Evolutionary conservation across 2,888 invertebrate species (phyloP).

Genomic region (Choristoneura rosaceana): DNA sequence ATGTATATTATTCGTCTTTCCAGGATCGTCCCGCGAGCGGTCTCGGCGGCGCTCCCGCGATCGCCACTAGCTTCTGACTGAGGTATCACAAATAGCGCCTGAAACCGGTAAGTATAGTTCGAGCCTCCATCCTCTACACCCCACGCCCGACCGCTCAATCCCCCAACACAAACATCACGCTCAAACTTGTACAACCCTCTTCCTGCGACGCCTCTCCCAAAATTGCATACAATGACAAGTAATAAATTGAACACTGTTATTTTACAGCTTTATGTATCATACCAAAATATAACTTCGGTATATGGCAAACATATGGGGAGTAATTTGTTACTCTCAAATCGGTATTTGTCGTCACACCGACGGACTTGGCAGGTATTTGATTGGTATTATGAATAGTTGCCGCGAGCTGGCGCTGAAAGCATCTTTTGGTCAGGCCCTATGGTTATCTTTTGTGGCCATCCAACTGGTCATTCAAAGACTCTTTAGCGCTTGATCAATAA

Average conservation of each 20-base stretch:
- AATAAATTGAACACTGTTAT: conserved; percentile 83
- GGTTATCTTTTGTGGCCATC: conserved; percentile 46
- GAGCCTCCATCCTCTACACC: not conserved
- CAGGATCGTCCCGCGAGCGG: conserved; percentile 76
- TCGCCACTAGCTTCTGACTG: conserved; percentile 79
- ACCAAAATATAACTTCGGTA: conserved; percentile 82
- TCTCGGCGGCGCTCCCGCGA: conserved; percentile 79
- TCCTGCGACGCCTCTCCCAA: conserved; percentile 47
- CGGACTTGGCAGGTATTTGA: conserved; percentile 84
- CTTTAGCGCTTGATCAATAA: conserved; percentile 60
- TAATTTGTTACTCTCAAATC: conserved; percentile 77
- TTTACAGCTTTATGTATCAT: conserved; percentile 82
- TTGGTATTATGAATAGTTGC: conserved; percentile 82
- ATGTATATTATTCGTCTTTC: conserved; percentile 16
- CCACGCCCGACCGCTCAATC: conserved; percentile 38
- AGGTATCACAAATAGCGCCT: conserved; percentile 84
- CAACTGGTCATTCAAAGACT: conserved; percentile 37
- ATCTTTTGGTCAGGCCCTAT: conserved; percentile 60
- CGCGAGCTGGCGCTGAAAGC: conserved; percentile 50
- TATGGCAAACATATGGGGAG: conserved; percentile 79
- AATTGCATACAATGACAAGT: conserved; percentile 67
- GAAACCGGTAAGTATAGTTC: conserved; percentile 76
- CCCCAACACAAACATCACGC: conserved; percentile 35
- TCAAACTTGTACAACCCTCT: conserved; percentile 22
- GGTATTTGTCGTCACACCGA: conserved; percentile 83